These are phyloP conservation scores for Tanytarsus gracilentus DNA, from an alignment of 2,888 invertebrate species.

Conservation along the genomic window DNA sequence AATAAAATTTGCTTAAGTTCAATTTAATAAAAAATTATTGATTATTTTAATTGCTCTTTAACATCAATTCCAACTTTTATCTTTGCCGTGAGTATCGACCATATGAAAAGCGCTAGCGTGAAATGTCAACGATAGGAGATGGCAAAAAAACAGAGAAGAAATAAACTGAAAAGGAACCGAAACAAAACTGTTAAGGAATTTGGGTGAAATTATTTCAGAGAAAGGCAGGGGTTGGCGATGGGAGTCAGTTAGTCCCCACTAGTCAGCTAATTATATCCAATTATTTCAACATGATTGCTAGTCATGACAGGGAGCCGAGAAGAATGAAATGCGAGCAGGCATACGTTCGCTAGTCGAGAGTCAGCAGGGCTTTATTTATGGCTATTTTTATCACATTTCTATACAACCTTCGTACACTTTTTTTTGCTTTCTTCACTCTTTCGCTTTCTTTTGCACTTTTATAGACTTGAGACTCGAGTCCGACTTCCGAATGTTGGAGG, in stretches of 20 bases:
- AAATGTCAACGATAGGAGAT: not conserved
- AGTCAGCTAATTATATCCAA: conserved; percentile 24
- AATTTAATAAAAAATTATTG: too few species aligned
- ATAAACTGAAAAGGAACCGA: not conserved
- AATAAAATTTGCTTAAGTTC: too few species aligned
- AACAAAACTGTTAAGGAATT: too few species aligned
- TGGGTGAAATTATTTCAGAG: too few species aligned
- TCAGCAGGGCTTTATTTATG: not conserved
- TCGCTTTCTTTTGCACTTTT: not conserved
- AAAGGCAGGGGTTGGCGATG: too few species aligned
- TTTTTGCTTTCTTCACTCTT: not conserved
- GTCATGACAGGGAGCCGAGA: not conserved
- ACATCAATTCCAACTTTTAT: not conserved
- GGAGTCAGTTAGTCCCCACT: too few species aligned
- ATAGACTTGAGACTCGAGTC: not conserved
- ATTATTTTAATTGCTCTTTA: not conserved
- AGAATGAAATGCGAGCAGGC: conserved; percentile 10
- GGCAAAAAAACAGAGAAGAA: not conserved
- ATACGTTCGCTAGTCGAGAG: not conserved
- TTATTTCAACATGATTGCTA: conserved; percentile 23
- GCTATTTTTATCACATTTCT: conserved; percentile 20
- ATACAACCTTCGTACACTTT: not conserved
- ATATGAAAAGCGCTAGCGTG: not conserved
- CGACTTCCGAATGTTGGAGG: too few species aligned
- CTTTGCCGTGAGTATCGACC: not conserved